Evolutionary conservation across 2,888 invertebrate species (phyloP).

Genomic region (Ceraclea dissimilis): DNA sequence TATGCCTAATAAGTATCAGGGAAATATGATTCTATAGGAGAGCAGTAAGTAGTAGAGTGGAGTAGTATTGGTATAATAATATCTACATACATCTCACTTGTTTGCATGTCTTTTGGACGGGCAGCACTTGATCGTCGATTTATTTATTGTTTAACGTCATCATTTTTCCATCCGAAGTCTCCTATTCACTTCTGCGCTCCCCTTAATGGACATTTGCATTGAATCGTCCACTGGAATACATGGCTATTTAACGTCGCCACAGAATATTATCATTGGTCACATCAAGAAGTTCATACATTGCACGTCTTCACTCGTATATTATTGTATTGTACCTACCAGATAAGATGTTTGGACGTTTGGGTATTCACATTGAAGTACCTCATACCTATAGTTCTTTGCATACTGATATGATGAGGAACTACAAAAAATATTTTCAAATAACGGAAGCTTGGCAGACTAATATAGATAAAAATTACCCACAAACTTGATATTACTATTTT

Average conservation of each 20-base stretch:
- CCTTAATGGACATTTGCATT: conserved; percentile 26
- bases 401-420: too few relatives aligned
- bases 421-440: too few relatives aligned
- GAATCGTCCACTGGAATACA: conserved; percentile 21
- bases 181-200: conserved; percentile 9
- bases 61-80: too few relatives aligned
- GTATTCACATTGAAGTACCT: too few relatives aligned
- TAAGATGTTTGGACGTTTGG: conserved; percentile 1
- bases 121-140: conserved; percentile 8
- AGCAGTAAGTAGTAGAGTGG: too few relatives aligned
- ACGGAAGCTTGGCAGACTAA: too few relatives aligned
- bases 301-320: neutral
- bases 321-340: neutral
- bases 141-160: conserved; percentile 17
- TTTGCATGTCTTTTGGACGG: conserved; percentile 15
- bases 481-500: too few relatives aligned
- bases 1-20: too few relatives aligned
- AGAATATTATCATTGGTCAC: conserved; percentile 10
- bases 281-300: neutral
- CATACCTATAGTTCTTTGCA: too few relatives aligned
- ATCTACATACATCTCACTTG: conserved; percentile 14
- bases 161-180: conserved; percentile 14
- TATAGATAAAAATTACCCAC: too few relatives aligned
- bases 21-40: too few relatives aligned
- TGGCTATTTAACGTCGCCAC: conserved; percentile 16